Percentiles rank a stretch among this genome's conserved stretches.
Evolutionary conservation across 2,113 vertebrate species (phyloP).

Genomic region (Phylloscopus whistleri): DNA sequence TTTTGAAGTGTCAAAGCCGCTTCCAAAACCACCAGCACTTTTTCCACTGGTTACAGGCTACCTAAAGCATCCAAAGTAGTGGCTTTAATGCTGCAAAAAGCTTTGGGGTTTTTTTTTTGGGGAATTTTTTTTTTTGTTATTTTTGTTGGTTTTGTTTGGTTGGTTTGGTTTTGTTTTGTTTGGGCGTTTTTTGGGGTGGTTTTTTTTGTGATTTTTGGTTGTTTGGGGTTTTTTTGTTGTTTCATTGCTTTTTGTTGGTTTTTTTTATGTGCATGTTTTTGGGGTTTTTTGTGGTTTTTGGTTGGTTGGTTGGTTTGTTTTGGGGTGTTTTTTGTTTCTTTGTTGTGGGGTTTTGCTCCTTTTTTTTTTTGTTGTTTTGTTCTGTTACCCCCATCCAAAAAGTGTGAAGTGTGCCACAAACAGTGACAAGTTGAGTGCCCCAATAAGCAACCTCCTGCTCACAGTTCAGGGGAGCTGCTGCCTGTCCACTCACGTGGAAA

Average conservation of each 20-base stretch:
- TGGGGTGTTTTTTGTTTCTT: not conserved
- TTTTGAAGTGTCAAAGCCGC: not conserved
- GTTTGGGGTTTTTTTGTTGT: not conserved
- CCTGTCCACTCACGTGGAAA: not conserved
- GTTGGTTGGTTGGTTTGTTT: too few species aligned
- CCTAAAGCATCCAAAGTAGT: not conserved
- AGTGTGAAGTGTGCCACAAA: not conserved
- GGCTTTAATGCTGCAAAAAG: not conserved
- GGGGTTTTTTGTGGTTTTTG: not conserved
- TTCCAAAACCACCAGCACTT: not conserved
- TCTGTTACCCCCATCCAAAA: not conserved
- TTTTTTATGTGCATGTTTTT: not conserved
- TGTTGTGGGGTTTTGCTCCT: not conserved
- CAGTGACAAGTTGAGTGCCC: fast-evolving
- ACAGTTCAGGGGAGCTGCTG: not conserved
- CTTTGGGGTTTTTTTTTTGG: not conserved
- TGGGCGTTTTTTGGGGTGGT: too few species aligned
- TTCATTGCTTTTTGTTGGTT: not conserved
- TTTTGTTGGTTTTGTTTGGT: too few species aligned
- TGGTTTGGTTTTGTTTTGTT: not conserved
- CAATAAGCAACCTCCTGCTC: not conserved
- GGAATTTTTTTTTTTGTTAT: not conserved
- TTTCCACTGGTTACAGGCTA: not conserved
- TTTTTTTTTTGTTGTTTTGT: not conserved
- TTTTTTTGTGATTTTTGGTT: not conserved